These are phyloP conservation scores for Calliphora vomitoria DNA, from an alignment of 2,888 invertebrate species.

Conservation along the genomic window DNA sequence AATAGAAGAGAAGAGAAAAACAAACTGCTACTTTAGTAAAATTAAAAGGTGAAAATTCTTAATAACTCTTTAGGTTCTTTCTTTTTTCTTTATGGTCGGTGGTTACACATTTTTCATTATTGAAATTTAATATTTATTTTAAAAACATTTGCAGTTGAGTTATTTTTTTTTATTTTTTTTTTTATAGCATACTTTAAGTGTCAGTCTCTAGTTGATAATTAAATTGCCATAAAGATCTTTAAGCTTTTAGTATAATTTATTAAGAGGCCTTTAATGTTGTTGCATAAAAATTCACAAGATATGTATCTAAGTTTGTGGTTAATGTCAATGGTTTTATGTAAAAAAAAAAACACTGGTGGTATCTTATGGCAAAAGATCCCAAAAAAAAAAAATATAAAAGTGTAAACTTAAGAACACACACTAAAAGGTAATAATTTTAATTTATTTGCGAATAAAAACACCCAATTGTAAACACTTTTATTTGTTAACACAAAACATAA, in stretches of 20 bases:
- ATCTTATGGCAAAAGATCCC: too few species aligned
- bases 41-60: neutral
- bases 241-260: slow-evolving; percentile 17
- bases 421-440: neutral
- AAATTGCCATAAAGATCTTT: too few species aligned
- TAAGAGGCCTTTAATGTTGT: neutral
- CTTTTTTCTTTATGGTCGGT: too few species aligned
- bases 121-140: neutral
- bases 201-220: slow-evolving; percentile 11
- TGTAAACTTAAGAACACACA: too few species aligned
- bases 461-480: neutral
- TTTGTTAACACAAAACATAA: slow-evolving; percentile 15
- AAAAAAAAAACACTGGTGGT: neutral
- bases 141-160: neutral
- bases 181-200: slow-evolving; percentile 4
- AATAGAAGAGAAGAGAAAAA: neutral
- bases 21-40: too few species aligned
- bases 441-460: slow-evolving; percentile 13
- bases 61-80: neutral
- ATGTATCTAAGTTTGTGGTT: neutral
- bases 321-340: neutral
- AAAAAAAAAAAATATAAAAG: too few species aligned
- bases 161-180: too few species aligned
- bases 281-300: neutral
- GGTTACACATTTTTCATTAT: neutral